Evolutionary conservation across 2,888 invertebrate species (phyloP), one percentile per base, ranked within the genome.

Genomic region (Athalia cordata): DNA sequence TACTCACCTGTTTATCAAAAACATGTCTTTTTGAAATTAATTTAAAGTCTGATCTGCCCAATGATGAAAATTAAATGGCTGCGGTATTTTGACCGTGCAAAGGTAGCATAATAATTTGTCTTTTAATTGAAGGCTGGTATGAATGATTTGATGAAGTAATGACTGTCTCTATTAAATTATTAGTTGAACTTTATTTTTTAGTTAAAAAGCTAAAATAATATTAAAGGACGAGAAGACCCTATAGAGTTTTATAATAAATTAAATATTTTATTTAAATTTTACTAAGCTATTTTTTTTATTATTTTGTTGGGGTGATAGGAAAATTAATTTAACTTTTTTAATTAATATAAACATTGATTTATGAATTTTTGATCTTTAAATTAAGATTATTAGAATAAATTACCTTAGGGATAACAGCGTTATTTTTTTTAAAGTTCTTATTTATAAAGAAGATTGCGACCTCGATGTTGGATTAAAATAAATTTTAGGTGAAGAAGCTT

Each of bases 401-500:
- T 95, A 95, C 94, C 93, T 93, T 94, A 94, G 94, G 94, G 94
- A 95, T 95, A 95, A 95, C 95, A 95, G 95, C 94, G 93, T 95
- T 93, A 95, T 95, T 92, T 93, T 93, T 93, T 93, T 91, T 91
- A 93, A 92, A 95, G 95, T 92, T 92, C 94, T 88, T 90, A 95
- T 95, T 93, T 91, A 92, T 93, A 93, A 92, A 92, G 93, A 90
- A 93, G 94, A 92, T 95, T 95, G 94, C 94, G 94, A 95, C 95
- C 95, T 96, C 95, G 95, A 96, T 96, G 95, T 95, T 96, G 95
- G 94, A 95, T 95, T 95, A 95, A 94, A 92, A 89, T 92, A 91
- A 92, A 92, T 91, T 91, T 92, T 92, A 91, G 92, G 92, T 92
- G 94, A 87, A 95, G 93, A 90, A 91, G 92, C 92, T 93, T 91